Evolutionary conservation across 2,888 invertebrate species (phyloP).

Genomic region (Drosophila pseudotakahashii): DNA sequence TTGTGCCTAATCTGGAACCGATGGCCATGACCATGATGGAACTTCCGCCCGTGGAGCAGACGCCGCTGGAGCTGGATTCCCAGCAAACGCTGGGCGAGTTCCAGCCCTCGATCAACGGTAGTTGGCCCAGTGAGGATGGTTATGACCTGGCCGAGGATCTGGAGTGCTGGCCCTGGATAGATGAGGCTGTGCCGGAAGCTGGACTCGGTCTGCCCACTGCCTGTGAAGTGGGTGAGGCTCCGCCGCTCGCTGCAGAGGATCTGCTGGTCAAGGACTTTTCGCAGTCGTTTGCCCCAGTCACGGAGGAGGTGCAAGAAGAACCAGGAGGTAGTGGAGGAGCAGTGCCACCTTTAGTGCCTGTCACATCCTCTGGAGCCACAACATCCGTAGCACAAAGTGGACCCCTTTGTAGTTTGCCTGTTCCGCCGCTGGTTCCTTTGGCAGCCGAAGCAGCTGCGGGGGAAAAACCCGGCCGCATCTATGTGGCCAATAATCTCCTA

Average conservation of each 20-base stretch:
- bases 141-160: constrained; percentile 74
- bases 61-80: constrained; percentile 3
- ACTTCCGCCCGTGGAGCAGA: constrained; percentile 34
- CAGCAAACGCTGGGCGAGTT: constrained; percentile 32
- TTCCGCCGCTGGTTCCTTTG: constrained; percentile 62
- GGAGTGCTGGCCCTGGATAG: constrained; percentile 75
- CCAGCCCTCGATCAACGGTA: constrained; percentile 34
- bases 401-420: constrained; percentile 37
- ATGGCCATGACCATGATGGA: constrained; percentile 49
- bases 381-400: not conserved
- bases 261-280: constrained; percentile 61
- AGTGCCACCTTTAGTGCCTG: constrained; percentile 72
- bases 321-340: constrained; percentile 36
- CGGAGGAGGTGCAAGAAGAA: constrained; percentile 3
- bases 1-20: constrained; percentile 80
- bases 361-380: constrained; percentile 33
- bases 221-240: too few relatives aligned
- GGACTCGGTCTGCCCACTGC: too few relatives aligned
- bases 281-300: constrained; percentile 41
- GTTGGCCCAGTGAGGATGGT: constrained; percentile 69
- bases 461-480: constrained; percentile 83
- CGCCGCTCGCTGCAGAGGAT: too few relatives aligned
- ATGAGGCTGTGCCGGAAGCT: constrained; percentile 43
- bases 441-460: too few relatives aligned
- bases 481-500: constrained; percentile 83